Conservation (phyloP, 2,797 vertebrate species). For the Fringilla coelebs region DNA sequence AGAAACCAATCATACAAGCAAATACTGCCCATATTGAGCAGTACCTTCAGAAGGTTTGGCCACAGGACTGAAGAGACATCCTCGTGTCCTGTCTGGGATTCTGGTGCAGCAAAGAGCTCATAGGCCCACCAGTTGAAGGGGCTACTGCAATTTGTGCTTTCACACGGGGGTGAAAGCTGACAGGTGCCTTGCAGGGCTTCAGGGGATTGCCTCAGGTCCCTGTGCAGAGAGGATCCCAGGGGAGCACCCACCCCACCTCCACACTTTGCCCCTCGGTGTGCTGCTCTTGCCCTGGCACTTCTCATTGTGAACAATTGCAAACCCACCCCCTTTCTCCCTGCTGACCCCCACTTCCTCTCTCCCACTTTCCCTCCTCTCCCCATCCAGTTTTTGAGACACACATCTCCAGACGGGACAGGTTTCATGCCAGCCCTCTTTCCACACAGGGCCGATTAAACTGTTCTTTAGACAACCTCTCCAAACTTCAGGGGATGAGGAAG, state of each 20-base stretch:
- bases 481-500: not conserved
- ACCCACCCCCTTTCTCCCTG: no score
- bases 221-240: not conserved
- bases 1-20: not conserved
- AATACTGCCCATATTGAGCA: not conserved
- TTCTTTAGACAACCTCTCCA: not conserved
- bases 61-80: not conserved
- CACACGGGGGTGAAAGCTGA: not conserved
- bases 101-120: not conserved
- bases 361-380: fast-evolving
- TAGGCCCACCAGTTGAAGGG: not conserved
- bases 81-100: not conserved
- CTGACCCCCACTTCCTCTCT: fast-evolving
- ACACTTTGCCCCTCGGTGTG: fast-evolving
- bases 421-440: not conserved
- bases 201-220: fast-evolving
- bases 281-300: not conserved
- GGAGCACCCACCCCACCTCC: not conserved
- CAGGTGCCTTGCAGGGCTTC: not conserved
- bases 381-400: not conserved
- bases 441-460: not conserved
- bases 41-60: not conserved
- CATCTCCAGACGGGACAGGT: not conserved
- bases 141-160: not conserved
- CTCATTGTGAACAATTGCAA: not conserved